A percentile compares a stretch with the other conserved stretches of the same genome.
Conservation (phyloP, 2,888 invertebrate species). For the Graphium colonna region DNA sequence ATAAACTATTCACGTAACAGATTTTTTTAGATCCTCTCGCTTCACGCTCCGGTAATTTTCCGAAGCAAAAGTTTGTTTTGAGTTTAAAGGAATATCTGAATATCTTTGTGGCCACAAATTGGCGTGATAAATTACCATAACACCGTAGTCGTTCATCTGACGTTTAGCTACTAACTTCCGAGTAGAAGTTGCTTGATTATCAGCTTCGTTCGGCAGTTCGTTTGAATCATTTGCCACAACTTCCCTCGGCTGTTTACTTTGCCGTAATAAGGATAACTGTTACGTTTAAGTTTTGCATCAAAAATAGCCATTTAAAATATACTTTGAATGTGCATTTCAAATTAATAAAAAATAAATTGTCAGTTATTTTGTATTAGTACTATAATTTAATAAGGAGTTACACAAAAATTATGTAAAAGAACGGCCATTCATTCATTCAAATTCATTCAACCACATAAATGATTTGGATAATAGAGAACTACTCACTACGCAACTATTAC, state of each 20-base stretch:
- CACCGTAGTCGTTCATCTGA: slow-evolving; percentile 72
- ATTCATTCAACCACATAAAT: too few relatives aligned
- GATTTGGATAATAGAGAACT: too few relatives aligned
- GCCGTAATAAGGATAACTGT: slow-evolving; percentile 9
- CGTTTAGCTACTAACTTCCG: slow-evolving; percentile 70
- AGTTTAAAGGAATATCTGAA: slow-evolving; percentile 54
- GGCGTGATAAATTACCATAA: slow-evolving; percentile 76
- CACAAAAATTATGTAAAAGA: too few relatives aligned
- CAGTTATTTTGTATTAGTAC: too few relatives aligned
- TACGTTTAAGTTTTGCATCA: not conserved
- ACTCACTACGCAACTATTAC: too few relatives aligned
- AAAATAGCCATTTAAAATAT: too few relatives aligned
- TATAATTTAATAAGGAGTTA: too few relatives aligned
- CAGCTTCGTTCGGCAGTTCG: slow-evolving; percentile 53
- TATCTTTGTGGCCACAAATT: slow-evolving; percentile 50
- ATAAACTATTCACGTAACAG: slow-evolving; percentile 2
- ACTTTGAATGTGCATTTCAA: too few relatives aligned
- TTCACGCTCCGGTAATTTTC: slow-evolving; percentile 17
- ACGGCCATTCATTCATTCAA: too few relatives aligned
- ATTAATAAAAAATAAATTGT: too few relatives aligned
- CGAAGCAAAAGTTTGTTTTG: slow-evolving; percentile 52
- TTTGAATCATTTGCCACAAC: slow-evolving; percentile 68
- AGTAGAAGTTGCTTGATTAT: slow-evolving; percentile 68
- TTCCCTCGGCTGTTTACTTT: slow-evolving; percentile 42
- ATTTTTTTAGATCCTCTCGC: slow-evolving; percentile 1